Percentiles rank a stretch among this genome's conserved stretches.
Conservation (phyloP, 2,797 vertebrate genomes). For the Tadarida brasiliensis region DNA sequence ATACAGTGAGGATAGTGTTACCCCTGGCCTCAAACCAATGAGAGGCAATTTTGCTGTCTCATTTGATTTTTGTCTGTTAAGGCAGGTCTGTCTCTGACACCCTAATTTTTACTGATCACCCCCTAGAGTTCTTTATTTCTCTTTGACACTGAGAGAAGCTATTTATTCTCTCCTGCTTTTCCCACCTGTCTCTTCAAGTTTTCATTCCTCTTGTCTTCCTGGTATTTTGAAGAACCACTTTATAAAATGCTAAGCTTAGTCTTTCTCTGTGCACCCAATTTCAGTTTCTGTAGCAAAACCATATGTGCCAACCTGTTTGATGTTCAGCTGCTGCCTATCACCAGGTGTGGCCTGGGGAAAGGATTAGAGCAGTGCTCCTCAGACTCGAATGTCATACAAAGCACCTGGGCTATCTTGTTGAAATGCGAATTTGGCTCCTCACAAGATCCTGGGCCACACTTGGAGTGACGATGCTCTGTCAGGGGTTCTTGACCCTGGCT, state of each 20-base stretch:
- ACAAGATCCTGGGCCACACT: background rate
- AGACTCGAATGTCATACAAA: background rate
- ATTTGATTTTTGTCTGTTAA: slow-evolving; percentile 75
- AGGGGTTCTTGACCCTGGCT: background rate
- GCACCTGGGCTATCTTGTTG: slow-evolving; percentile 41
- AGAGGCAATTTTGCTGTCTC: slow-evolving; percentile 77
- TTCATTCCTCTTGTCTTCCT: slow-evolving; percentile 61
- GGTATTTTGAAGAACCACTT: slow-evolving; percentile 61
- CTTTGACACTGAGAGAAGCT: slow-evolving; percentile 60
- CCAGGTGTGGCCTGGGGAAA: slow-evolving; percentile 11
- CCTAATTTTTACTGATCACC: slow-evolving; percentile 61
- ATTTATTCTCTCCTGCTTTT: slow-evolving; percentile 62
- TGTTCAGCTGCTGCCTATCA: slow-evolving; percentile 28
- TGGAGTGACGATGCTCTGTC: background rate
- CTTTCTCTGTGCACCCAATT: slow-evolving; percentile 2
- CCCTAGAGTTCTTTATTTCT: slow-evolving; percentile 71
- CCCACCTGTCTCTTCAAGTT: slow-evolving; percentile 68
- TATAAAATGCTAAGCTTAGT: background rate
- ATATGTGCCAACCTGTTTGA: background rate
- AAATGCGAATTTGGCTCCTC: slow-evolving; percentile 8
- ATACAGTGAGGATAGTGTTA: slow-evolving; percentile 65
- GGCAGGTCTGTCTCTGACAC: slow-evolving; percentile 64
- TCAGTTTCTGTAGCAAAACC: slow-evolving; percentile 12
- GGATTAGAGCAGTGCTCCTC: slow-evolving; percentile 12
- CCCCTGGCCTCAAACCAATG: slow-evolving; percentile 45